Conservation (phyloP, 2,888 invertebrate species). For the Podotricha telesiphe region DNA sequence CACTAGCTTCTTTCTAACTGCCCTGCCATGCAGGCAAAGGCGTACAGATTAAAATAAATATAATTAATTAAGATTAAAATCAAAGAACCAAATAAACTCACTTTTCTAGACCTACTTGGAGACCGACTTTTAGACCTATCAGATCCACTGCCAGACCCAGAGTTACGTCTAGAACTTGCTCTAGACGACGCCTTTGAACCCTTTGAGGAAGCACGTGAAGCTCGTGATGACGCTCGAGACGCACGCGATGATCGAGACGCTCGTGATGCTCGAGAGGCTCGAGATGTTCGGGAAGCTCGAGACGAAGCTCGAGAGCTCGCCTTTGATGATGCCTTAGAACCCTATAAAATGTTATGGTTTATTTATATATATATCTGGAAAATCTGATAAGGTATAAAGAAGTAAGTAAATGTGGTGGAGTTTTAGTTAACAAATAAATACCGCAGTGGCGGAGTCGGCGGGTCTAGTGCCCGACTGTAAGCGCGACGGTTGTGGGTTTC, state of each 20-base stretch:
- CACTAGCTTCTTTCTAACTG: too few relatives aligned
- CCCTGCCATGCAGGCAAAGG: too few relatives aligned
- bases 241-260: slow-evolving; percentile 46
- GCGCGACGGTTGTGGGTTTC: too few relatives aligned
- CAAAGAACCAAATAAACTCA: slow-evolving; percentile 34
- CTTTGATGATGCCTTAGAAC: slow-evolving; percentile 65
- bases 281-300: slow-evolving; percentile 47
- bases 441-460: too few relatives aligned
- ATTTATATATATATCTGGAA: background rate
- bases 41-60: too few relatives aligned
- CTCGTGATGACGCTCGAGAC: slow-evolving; percentile 51
- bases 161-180: slow-evolving; percentile 63
- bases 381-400: too few relatives aligned
- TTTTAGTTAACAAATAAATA: too few relatives aligned
- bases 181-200: slow-evolving; percentile 65
- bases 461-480: too few relatives aligned
- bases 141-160: slow-evolving; percentile 66
- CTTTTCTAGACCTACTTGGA: slow-evolving; percentile 70
- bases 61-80: too few relatives aligned
- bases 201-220: slow-evolving; percentile 56
- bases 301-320: slow-evolving; percentile 59
- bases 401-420: too few relatives aligned
- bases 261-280: slow-evolving; percentile 26
- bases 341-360: slow-evolving; percentile 51
- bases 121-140: slow-evolving; percentile 71